phyloP scores from a whole-genome alignment of 2,888 invertebrate genomes.

The Aelia acuminata region DNA sequence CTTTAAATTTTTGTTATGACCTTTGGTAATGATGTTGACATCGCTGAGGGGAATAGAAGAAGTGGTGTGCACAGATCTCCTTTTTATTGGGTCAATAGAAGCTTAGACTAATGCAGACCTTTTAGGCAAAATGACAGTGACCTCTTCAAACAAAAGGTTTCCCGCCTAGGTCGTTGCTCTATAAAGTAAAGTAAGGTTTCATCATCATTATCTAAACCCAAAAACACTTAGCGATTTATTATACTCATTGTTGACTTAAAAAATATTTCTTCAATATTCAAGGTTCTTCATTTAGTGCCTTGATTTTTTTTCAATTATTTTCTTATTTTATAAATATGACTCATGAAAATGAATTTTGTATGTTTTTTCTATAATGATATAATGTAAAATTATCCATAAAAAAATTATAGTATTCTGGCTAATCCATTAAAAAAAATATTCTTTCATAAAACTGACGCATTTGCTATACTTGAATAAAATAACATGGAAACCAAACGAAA shows the following conservation, averaged over 20 bases:
- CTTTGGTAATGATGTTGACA: not conserved
- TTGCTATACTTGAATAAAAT: too few relatives aligned
- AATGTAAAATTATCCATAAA: too few relatives aligned
- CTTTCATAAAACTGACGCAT: too few relatives aligned
- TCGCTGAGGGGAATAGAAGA: not conserved
- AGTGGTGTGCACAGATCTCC: not conserved
- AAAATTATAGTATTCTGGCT: too few relatives aligned
- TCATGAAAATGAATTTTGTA: too few relatives aligned
- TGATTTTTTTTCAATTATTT: too few relatives aligned
- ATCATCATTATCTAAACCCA: not conserved
- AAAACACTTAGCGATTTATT: not conserved
- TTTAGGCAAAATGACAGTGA: constrained; percentile 41
- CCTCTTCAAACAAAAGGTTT: constrained; percentile 17
- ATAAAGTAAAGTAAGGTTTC: not conserved
- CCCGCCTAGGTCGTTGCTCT: constrained; percentile 23
- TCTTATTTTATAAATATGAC: too few relatives aligned
- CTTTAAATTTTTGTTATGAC: not conserved
- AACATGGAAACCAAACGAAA: too few relatives aligned
- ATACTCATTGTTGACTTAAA: not conserved
- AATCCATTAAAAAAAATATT: too few relatives aligned
- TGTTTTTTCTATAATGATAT: too few relatives aligned
- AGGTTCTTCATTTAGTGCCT: too few relatives aligned
- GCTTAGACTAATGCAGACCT: constrained; percentile 24
- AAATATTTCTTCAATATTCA: too few relatives aligned
- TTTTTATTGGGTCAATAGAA: not conserved